Percentiles rank a stretch among this genome's conserved stretches.
These are phyloP conservation scores for Apus apus DNA, from an alignment of 2,113 vertebrate genomes.

Conservation along the genomic window DNA sequence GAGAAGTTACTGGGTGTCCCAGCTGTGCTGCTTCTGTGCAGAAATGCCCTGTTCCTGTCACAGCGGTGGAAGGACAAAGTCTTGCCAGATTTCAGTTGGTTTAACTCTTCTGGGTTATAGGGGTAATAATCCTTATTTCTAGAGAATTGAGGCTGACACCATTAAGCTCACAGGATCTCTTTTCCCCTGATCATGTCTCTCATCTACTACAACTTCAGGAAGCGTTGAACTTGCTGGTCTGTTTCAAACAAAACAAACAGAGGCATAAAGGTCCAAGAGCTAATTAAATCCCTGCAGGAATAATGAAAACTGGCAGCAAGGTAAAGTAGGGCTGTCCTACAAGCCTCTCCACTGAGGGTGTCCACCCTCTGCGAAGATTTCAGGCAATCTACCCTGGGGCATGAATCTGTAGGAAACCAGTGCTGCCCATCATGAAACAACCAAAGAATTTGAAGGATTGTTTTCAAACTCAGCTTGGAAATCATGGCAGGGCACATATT, in stretches of 20 bases:
- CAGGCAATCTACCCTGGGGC: fast-evolving
- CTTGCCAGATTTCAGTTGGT: not conserved
- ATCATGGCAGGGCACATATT: fast-evolving
- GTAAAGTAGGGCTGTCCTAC: not conserved
- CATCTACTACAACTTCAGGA: not conserved
- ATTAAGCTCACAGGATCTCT: not conserved
- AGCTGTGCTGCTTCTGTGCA: not conserved
- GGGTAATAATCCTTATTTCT: not conserved
- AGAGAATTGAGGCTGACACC: not conserved
- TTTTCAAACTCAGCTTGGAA: not conserved
- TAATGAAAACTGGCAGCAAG: not conserved
- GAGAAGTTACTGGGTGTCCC: not conserved
- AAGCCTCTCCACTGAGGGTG: not conserved
- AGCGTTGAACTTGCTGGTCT: not conserved
- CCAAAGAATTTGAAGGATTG: not conserved
- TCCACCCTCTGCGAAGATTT: not conserved
- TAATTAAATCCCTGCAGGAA: not conserved
- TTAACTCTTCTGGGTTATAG: not conserved
- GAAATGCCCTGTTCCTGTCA: not conserved
- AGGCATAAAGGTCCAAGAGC: not conserved
- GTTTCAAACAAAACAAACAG: not conserved
- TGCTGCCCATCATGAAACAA: not conserved
- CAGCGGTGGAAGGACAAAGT: not conserved
- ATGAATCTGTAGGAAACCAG: not conserved
- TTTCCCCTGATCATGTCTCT: not conserved